Conservation (phyloP, 2,113 vertebrate species). For the Gila orcuttii region DNA sequence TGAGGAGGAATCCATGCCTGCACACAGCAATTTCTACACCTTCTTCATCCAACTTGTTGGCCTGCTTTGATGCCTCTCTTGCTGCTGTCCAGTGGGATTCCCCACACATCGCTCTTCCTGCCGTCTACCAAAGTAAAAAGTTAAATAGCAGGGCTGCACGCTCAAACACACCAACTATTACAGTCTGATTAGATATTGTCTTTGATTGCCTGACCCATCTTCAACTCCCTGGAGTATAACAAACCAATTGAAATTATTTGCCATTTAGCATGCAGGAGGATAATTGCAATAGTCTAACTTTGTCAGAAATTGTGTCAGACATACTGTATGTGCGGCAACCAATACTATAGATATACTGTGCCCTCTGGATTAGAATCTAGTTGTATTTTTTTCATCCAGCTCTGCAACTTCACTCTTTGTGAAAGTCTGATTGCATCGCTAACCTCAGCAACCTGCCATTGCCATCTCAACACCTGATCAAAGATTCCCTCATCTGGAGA, state of each 20-base stretch:
- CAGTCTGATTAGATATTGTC: not conserved
- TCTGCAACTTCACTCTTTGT: not conserved
- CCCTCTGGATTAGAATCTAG: not conserved
- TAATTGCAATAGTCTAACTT: not conserved
- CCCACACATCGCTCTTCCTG: conserved; percentile 35
- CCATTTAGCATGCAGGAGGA: not conserved
- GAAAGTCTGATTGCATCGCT: not conserved
- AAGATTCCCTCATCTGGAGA: no score
- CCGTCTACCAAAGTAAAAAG: conserved; percentile 10
- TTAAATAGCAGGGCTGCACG: not conserved
- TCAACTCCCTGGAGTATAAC: no score
- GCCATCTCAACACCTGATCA: no score
- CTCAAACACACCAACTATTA: not conserved
- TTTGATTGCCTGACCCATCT: conserved; percentile 10
- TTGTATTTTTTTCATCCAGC: not conserved
- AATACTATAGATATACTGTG: not conserved
- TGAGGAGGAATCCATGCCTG: conserved; percentile 41
- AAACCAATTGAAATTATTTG: not conserved
- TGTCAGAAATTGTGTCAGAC: not conserved
- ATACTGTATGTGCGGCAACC: not conserved
- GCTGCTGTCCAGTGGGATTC: conserved; percentile 29
- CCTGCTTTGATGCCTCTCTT: conserved; percentile 30
- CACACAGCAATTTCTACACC: conserved; percentile 30
- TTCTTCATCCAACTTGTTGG: conserved; percentile 30
- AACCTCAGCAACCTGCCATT: no score